Evolutionary conservation across 2,888 invertebrate species (phyloP), one percentile per base, ranked within the genome.

Genomic region (Allacma fusca): DNA sequence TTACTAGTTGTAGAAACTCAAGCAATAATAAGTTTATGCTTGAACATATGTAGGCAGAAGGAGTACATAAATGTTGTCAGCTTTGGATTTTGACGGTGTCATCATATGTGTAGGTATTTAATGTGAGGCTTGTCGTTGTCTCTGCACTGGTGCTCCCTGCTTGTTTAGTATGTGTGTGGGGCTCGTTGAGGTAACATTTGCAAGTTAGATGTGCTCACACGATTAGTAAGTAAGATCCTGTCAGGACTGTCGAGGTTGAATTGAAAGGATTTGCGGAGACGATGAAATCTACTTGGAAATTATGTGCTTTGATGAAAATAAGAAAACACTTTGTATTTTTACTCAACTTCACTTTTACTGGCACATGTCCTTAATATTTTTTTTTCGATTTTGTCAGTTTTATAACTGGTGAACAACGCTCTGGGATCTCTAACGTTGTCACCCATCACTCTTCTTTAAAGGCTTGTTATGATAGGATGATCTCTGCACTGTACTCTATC

Each of bases 231-330:
- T 65, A 65, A 65, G 29, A 62, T 65, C 23, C 65, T 65, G 65
- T 65, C 65, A 65, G 24, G 65, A 26, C 65, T 65, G 65, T 65
- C 65, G 69, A 70, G 44, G 29, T 67, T 67, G 68, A 68, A 29
- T 34, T 68, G 65, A 65, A 65, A 65, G 26, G 65, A 65, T 65
- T 65, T 50, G 4, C 23, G 29, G 65, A 65, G 65, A 65, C 65
- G 65, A 65, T 65, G 65, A 65, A 65, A 65, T 65, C 65, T 65
- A 28, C 28, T 65, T 29, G 29, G 65, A 43, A 70, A 44, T 70
- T 70, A 70, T 70, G 69, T 43, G 43, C 43, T 44, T 70, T 70
- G 69, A 70, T 70, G 69, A 70, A 44, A 44, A 70, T 43, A 70
- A 70, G 69, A 70, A 70, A 44, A 70, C 43, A 44, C 23, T 24